Base-by-base conservation (phyloP, 2,888 invertebrate genomes). In the Tiliacea citrago region DNA sequence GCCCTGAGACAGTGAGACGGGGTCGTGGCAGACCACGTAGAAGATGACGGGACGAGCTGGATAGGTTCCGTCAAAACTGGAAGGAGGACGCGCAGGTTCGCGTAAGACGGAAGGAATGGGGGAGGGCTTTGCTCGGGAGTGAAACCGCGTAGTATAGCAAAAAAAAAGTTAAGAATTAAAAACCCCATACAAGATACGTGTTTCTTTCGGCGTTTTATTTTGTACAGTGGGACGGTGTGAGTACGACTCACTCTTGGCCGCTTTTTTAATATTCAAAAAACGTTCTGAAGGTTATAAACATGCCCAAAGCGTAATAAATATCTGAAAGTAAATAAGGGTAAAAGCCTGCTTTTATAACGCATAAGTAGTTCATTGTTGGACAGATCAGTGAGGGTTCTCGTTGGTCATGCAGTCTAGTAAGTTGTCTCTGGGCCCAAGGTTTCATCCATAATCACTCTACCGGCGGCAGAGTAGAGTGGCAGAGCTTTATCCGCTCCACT, bases 221-320 rank as follows among this genome's bases (percentile, higher is more conserved):
- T n/a, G n/a, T n/a, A 53, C n/a, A n/a, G n/a, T 42, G 8, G 9
- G 7, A 42, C 42, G 39, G 39, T 12, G n/a, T 4, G n/a, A 53
- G n/a, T 53, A 10, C 10, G 49, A 49, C 8, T 49, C 18, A 18
- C 49, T 0, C 8, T 49, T 49, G 51, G 51, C n/a, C 51, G n/a
- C 10, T 55, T 53, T 53, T 24, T 24, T 58, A 21, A 35, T 68
- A 45, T 69, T 78, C 57, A 57, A n/a, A 45, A 45, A 70, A 57
- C 45, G 16, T 57, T 58, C 29, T 21, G 45, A 35, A 35, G 24
- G 13, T 53, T 62, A 49, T 62, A 62, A 68, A 76, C 49, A 69
- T 62, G 39, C 21, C 39, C n/a, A 39, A 61, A 29, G 18, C 21
- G 42, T 49, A 10, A n/a, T 76, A 68, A 55, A 67, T 39, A 66